Percentiles rank a stretch among this genome's conserved stretches.
phyloP scores from a whole-genome alignment of 2,113 vertebrate species.

The Nannospalax galili region DNA sequence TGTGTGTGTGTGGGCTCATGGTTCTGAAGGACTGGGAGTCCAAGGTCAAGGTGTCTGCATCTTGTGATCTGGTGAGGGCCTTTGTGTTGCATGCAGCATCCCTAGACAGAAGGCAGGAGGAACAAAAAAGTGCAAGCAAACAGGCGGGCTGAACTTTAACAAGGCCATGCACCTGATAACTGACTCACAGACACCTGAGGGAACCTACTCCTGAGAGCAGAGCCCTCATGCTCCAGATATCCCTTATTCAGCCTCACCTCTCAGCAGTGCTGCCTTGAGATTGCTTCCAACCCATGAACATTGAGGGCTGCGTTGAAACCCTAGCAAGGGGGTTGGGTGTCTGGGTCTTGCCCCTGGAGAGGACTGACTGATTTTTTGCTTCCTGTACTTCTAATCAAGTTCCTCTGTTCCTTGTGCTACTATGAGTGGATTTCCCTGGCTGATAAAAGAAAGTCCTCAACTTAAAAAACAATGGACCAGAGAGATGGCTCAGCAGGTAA shows the following conservation, averaged over 20 bases:
- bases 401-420: conserved; percentile 1
- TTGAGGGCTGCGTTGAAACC: background rate
- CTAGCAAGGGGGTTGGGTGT: background rate
- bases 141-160: background rate
- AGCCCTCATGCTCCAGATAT: background rate
- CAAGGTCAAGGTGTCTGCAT: background rate
- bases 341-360: background rate
- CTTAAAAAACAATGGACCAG: background rate
- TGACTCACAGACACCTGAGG: background rate
- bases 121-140: background rate
- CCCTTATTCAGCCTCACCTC: background rate
- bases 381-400: background rate
- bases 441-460: background rate
- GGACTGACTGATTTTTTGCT: background rate
- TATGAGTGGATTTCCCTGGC: background rate
- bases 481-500: background rate
- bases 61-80: background rate
- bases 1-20: background rate
- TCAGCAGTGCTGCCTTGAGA: background rate
- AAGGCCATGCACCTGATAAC: background rate
- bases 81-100: background rate
- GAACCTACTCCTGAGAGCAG: background rate
- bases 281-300: background rate
- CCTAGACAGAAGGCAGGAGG: background rate
- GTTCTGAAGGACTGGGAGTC: background rate